These are phyloP conservation scores for Ctenosaura bakeri DNA, from an alignment of 2,797 vertebrate genomes.

Conservation along the genomic window DNA sequence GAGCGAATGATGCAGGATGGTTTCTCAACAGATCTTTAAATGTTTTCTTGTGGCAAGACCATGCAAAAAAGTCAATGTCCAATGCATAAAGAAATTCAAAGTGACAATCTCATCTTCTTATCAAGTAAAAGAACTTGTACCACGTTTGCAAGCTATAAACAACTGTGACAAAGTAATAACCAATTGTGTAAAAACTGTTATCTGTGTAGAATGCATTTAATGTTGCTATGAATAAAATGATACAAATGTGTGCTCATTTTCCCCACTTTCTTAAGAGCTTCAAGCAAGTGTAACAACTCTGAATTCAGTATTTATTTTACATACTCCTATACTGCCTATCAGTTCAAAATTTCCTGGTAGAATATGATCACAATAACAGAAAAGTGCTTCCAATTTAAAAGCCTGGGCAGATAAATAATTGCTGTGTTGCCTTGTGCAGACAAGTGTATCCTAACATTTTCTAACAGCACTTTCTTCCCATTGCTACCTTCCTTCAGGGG, in stretches of 20 bases:
- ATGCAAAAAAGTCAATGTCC: neutral
- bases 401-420: neutral
- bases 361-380: neutral
- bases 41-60: neutral
- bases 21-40: neutral
- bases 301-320: neutral
- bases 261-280: neutral
- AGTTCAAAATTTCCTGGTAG: neutral
- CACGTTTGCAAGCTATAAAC: no score
- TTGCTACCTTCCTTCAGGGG: neutral
- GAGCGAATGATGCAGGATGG: neutral
- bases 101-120: neutral
- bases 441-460: no score
- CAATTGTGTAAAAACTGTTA: neutral
- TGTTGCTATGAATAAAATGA: slow-evolving; percentile 3
- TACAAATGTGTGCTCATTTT: neutral
- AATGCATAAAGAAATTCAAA: slow-evolving; percentile 18
- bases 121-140: neutral
- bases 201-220: neutral
- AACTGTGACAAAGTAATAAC: neutral
- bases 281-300: neutral
- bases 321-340: neutral
- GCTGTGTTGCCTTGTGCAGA: no score
- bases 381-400: neutral
- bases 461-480: no score